Percentiles rank a stretch among this genome's conserved stretches.
phyloP scores from a whole-genome alignment of 2,888 invertebrate species.

The Lapara coniferarum region DNA sequence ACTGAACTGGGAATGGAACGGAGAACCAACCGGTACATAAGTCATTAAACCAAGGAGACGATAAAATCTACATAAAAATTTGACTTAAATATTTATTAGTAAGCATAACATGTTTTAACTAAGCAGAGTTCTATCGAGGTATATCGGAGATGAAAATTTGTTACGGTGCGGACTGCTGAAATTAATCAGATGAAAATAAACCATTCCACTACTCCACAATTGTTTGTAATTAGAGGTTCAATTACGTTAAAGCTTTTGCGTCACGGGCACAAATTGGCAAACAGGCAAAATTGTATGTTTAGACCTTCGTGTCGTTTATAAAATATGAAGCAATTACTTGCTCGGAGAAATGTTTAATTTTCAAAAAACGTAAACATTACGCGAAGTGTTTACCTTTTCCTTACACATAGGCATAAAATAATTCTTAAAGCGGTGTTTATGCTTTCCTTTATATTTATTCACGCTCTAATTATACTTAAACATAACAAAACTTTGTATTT shows the following conservation, averaged over 20 bases:
- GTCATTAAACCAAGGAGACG: too few species aligned
- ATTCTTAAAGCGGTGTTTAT: too few species aligned
- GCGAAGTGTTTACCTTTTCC: neutral
- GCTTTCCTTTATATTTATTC: too few species aligned
- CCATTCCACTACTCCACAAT: neutral
- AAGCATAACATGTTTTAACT: neutral
- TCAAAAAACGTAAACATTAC: neutral
- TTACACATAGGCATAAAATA: neutral
- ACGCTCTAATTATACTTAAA: too few species aligned
- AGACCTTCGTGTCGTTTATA: conserved; percentile 5
- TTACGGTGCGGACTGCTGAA: neutral
- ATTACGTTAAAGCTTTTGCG: neutral
- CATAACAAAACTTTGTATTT: too few species aligned
- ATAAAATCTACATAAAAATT: neutral
- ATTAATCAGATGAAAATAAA: neutral
- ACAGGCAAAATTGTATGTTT: neutral
- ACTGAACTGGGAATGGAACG: too few species aligned
- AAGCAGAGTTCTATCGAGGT: neutral
- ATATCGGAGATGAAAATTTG: neutral
- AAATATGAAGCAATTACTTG: conserved; percentile 6
- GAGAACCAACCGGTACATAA: too few species aligned
- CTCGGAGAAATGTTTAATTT: neutral
- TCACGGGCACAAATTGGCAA: neutral
- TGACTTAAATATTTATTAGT: neutral
- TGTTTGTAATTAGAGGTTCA: neutral